Evolutionary conservation across 2,888 invertebrate genomes (phyloP), one percentile per base, ranked within the genome.

Genomic region (Stenodema calcarata): DNA sequence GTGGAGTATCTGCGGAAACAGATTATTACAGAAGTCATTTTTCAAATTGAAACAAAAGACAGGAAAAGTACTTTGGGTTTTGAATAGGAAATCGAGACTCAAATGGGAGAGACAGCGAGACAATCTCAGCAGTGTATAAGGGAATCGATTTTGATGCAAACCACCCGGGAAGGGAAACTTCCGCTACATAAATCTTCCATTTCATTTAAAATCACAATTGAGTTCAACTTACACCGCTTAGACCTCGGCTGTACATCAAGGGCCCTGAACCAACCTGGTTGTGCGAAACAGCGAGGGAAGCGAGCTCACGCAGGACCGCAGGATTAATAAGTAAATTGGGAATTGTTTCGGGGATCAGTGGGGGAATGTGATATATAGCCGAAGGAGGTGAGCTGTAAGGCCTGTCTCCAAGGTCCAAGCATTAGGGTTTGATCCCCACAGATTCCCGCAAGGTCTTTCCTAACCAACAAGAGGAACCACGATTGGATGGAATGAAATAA

Each of bases 251-350:
- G 27, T 62, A 62, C 62, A 62, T 62, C 62, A 62, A 62, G 62
- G 23, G 23, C 62, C 62, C 18, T 6, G 11, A 62, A 23, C 62
- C 62, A 18, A 62, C 62, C 23, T 62, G 23, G 23, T 62, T 62
- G 9, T 23, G 9, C 62, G 27, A 27, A 62, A 11, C 11, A 62
- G 18, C 62, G 23, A 18, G 62, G 62, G 23, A 62, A 18, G 4
- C 50, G 12, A 23, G 23, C 62, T 23, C 62, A 62, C 62, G 23
- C 23, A 23, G 62, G 62, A 23, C 73, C 41, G n/a, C 73, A 75
- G 73, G 73, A 75, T 75, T 75, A 75, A 75, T 75, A 75, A 75
- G 73, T 75, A 75, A 75, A 75, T 75, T 75, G 73, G 73, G 73
- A 75, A 75, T 75, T 75, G 73, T 75, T 75, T 75, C 41, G 28